Percentiles rank a stretch among this genome's conserved stretches.
Evolutionary conservation across 2,888 invertebrate species (phyloP).

Genomic region (Gymnosoma rotundatum): DNA sequence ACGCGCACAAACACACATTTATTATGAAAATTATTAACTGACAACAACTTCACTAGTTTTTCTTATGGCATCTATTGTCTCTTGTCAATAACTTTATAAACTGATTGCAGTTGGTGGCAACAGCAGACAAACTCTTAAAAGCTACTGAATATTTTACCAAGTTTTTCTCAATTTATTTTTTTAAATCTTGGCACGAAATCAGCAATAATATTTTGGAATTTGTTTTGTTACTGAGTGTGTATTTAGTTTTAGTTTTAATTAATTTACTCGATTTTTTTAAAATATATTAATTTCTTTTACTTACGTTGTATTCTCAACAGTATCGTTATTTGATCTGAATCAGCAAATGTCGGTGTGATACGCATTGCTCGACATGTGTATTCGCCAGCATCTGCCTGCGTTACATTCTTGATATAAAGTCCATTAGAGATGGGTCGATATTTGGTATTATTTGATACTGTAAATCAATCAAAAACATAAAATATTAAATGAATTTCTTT

Average conservation of each 20-base stretch:
- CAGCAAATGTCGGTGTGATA: conserved; percentile 83
- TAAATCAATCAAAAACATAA: conserved; percentile 64
- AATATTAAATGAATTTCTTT: background rate
- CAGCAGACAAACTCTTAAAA: background rate
- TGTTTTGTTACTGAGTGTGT: conserved; percentile 3
- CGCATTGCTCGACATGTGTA: conserved; percentile 85
- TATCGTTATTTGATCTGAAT: conserved; percentile 84
- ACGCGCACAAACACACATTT: too few relatives aligned
- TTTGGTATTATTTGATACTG: conserved; percentile 81
- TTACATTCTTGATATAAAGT: conserved; percentile 84
- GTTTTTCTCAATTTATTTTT: too few relatives aligned
- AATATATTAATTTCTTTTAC: conserved; percentile 74
- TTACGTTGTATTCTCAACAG: conserved; percentile 85
- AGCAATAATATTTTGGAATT: background rate
- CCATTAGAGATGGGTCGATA: conserved; percentile 83
- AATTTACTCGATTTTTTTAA: too few relatives aligned
- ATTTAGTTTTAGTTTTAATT: conserved; percentile 1
- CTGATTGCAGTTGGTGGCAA: conserved; percentile 9
- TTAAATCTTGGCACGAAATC: too few relatives aligned
- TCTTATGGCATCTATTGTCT: conserved; percentile 22
- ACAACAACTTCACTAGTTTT: conserved; percentile 22
- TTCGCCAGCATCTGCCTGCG: conserved; percentile 83
- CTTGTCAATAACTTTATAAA: conserved; percentile 21
- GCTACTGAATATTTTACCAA: background rate
- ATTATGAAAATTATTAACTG: conserved; percentile 15